Conservation (phyloP, 2,888 invertebrate genomes). For the Phaonia tiefii region DNA sequence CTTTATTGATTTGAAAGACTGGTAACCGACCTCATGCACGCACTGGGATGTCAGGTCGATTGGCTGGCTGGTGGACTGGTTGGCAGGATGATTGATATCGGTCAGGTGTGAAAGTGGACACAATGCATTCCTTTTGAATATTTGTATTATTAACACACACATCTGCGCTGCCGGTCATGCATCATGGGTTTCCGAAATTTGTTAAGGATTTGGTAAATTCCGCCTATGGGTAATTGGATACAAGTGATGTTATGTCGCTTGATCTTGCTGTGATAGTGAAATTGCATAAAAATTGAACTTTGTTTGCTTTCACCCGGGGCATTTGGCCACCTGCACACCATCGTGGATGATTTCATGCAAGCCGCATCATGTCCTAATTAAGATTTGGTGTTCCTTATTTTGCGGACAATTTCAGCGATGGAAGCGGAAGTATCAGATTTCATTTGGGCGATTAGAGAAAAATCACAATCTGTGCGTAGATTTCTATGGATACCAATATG, state of each 20-base stretch:
- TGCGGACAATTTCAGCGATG: neutral
- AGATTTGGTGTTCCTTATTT: neutral
- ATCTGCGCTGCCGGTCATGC: neutral
- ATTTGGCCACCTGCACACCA: neutral
- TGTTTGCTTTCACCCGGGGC: conserved; percentile 19
- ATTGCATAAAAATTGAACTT: conserved; percentile 2
- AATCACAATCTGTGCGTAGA: conserved; percentile 79
- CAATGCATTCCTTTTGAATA: neutral
- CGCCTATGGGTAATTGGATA: neutral
- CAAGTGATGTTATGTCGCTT: neutral
- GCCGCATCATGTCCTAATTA: neutral
- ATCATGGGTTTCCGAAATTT: no score
- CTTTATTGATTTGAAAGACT: neutral
- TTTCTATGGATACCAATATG: conserved; percentile 78
- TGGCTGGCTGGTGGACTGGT: neutral
- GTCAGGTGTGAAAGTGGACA: neutral
- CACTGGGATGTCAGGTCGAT: neutral
- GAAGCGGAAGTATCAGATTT: neutral
- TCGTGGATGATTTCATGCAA: no score
- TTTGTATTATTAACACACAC: neutral
- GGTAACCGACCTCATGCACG: neutral
- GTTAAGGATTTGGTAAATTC: no score
- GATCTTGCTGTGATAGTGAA: neutral
- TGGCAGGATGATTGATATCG: neutral
- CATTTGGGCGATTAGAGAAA: conserved; percentile 76